Evolutionary conservation across 2,113 vertebrate species (phyloP).

Genomic region (Potamarius usumacintae): DNA sequence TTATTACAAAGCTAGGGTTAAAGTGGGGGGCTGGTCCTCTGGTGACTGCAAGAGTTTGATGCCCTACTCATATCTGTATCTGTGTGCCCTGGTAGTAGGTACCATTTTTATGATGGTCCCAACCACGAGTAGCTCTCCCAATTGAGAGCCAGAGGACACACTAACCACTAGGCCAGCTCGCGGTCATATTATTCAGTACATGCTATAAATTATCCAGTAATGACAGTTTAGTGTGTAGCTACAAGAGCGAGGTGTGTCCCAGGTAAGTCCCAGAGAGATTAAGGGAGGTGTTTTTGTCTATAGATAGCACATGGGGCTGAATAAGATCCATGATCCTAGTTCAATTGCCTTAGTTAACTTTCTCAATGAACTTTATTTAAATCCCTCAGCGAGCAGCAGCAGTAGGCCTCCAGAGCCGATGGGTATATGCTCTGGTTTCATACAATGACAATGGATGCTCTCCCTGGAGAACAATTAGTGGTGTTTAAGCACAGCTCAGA

Average conservation of each 20-base stretch:
- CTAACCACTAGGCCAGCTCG: too few species aligned
- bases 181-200: background rate
- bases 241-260: background rate
- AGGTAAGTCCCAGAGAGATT: background rate
- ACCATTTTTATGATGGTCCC: too few species aligned
- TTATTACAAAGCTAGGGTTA: too few species aligned
- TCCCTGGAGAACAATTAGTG: conserved; percentile 54
- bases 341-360: conserved; percentile 10
- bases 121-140: too few species aligned
- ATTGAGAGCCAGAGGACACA: too few species aligned
- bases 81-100: too few species aligned
- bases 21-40: too few species aligned
- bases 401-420: conserved; percentile 19
- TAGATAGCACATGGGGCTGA: background rate
- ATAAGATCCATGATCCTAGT: background rate
- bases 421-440: conserved; percentile 37
- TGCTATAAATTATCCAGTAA: background rate
- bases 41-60: too few species aligned
- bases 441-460: conserved; percentile 43
- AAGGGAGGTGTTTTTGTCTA: too few species aligned
- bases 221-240: background rate
- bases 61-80: too few species aligned
- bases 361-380: conserved; percentile 41
- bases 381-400: conserved; percentile 40
- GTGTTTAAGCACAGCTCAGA: conserved; percentile 45